These are phyloP conservation scores for Steinernema carpocapsae DNA, from an alignment of 2,888 invertebrate species.

Conservation along the genomic window DNA sequence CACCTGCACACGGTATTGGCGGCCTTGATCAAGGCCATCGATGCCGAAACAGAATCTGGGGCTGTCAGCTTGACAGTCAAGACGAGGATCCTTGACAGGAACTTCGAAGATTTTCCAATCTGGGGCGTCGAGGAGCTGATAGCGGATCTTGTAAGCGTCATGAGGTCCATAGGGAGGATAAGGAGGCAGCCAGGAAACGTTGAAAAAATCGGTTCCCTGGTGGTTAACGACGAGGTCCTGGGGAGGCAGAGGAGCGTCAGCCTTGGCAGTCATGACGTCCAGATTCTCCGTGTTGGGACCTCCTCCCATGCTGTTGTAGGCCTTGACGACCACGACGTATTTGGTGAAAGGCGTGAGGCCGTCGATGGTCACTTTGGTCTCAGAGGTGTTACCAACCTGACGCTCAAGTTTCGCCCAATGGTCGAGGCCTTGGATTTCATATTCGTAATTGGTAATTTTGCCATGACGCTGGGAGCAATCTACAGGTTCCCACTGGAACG, in stretches of 20 bases:
- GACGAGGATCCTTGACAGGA: slow-evolving; percentile 55
- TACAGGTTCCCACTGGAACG: slow-evolving; percentile 62
- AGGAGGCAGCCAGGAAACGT: slow-evolving; percentile 68
- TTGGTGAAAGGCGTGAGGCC: slow-evolving; percentile 69
- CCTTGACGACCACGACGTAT: slow-evolving; percentile 66
- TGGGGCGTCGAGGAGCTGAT: slow-evolving; percentile 61
- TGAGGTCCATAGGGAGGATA: slow-evolving; percentile 69
- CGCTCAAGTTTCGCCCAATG: slow-evolving; percentile 69
- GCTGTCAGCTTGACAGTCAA: slow-evolving; percentile 62
- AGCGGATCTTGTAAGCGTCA: slow-evolving; percentile 66
- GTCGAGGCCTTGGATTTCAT: slow-evolving; percentile 68
- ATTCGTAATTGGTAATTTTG: slow-evolving; percentile 68
- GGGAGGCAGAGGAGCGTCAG: slow-evolving; percentile 67
- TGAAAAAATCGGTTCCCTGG: slow-evolving; percentile 68
- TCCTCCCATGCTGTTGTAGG: slow-evolving; percentile 68
- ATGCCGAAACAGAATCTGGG: slow-evolving; percentile 68
- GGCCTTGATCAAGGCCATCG: slow-evolving; percentile 65
- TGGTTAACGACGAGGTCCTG: slow-evolving; percentile 67
- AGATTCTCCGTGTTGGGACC: slow-evolving; percentile 69
- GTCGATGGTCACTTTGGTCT: slow-evolving; percentile 64
- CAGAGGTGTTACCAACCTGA: slow-evolving; percentile 68
- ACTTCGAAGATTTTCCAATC: slow-evolving; percentile 64
- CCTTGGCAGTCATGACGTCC: slow-evolving; percentile 68
- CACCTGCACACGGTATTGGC: slow-evolving; percentile 66
- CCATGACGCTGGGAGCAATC: slow-evolving; percentile 69